Percentiles rank a stretch among this genome's conserved stretches.
These are phyloP conservation scores for Cryptocephalus moraei DNA, from an alignment of 2,888 invertebrate genomes.

Conservation along the genomic window DNA sequence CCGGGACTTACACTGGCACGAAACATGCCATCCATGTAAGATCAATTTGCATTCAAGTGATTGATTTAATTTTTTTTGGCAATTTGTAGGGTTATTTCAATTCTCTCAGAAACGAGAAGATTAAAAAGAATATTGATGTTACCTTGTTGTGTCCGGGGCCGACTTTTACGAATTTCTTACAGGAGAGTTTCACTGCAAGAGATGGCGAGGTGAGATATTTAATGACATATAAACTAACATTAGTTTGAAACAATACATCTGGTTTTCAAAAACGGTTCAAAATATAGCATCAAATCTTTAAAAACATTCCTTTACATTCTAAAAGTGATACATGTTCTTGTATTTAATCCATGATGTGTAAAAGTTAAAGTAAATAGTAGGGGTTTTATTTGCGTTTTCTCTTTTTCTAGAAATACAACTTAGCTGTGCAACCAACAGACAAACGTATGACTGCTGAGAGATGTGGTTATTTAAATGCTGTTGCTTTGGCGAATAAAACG, in stretches of 20 bases:
- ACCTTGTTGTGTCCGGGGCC: constrained; percentile 71
- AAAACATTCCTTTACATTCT: too few species aligned
- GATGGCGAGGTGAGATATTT: constrained; percentile 42
- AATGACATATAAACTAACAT: too few species aligned
- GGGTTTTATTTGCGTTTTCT: background rate
- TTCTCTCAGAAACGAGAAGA: constrained; percentile 49
- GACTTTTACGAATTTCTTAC: constrained; percentile 57
- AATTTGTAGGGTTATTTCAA: constrained; percentile 55
- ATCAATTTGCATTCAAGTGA: background rate
- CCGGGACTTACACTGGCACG: constrained; percentile 59
- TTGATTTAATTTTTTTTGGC: background rate
- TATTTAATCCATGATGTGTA: too few species aligned
- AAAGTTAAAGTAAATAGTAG: too few species aligned
- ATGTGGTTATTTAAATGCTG: constrained; percentile 48
- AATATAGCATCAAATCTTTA: too few species aligned
- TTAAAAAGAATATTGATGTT: constrained; percentile 48
- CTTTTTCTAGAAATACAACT: constrained; percentile 33
- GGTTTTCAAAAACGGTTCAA: too few species aligned
- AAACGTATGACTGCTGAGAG: constrained; percentile 46
- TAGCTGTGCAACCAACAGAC: constrained; percentile 35
- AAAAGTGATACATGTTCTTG: too few species aligned
- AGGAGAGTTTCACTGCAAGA: constrained; percentile 57
- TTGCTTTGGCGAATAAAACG: constrained; percentile 49
- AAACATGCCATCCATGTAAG: constrained; percentile 69
- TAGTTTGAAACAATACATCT: too few species aligned